phyloP scores from a whole-genome alignment of 2,113 vertebrate genomes.

The Leptocoma aspasia region DNA sequence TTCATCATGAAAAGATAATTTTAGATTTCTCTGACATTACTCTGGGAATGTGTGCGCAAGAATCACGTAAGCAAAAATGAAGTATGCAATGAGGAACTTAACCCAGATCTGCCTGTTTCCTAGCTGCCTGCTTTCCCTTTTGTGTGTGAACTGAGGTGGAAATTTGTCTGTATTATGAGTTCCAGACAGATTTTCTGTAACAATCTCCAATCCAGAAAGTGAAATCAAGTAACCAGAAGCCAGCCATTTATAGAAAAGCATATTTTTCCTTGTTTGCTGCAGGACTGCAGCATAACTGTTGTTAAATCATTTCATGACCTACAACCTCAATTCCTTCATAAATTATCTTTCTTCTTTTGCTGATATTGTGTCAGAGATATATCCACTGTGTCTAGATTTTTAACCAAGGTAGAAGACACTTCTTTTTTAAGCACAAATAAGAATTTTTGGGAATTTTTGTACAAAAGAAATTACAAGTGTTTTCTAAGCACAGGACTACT shows the following conservation, averaged over 20 bases:
- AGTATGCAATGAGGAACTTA: neutral
- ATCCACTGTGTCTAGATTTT: neutral
- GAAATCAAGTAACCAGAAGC: neutral
- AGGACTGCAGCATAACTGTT: neutral
- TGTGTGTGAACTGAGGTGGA: neutral
- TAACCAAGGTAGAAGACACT: neutral
- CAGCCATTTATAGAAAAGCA: neutral
- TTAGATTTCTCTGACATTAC: slow-evolving; percentile 22
- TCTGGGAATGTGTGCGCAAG: slow-evolving; percentile 7
- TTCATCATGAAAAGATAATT: slow-evolving; percentile 42
- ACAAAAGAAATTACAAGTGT: neutral
- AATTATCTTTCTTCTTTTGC: neutral
- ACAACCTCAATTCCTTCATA: neutral
- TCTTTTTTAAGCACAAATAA: neutral
- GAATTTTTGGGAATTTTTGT: neutral
- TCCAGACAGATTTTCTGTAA: neutral
- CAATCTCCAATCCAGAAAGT: neutral
- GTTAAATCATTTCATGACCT: neutral
- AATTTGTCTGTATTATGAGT: neutral
- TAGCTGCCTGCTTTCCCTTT: neutral
- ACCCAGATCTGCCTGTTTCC: neutral
- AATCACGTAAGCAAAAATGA: slow-evolving; percentile 21
- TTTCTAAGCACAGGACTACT: neutral
- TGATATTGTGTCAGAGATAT: neutral
- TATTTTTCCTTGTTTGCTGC: neutral